Base-by-base conservation (phyloP, 2,888 invertebrate genomes). In the Drosophila borborema region DNA sequence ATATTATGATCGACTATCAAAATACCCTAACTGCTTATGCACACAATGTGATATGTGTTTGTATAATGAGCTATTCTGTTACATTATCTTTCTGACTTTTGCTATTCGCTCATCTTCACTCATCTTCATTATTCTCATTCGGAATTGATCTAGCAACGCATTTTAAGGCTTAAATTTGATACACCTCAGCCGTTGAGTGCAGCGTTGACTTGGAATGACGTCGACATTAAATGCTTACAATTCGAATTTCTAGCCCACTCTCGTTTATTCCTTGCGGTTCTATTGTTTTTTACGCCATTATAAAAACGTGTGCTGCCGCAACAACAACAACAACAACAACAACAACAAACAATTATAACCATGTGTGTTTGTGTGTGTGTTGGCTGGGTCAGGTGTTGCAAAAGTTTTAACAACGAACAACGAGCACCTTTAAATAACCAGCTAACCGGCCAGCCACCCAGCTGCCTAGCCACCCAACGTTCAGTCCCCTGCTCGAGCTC, bases 381-480 rank as follows among this genome's bases (percentile, higher is more conserved):
- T 65, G 78, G 74, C 78, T 68, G 78, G 74, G 76, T 68, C 68
- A 67, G 67, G 55, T 68, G 74, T 78, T 77, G 74, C 56, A 74
- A 69, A 78, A 74, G 59, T 69, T 78, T 78, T 23, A 77, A 60
- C 58, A 14, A 28, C 43, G 18, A 53, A 16, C 53, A 20, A 20
- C 54, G 61, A 48, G 62, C 59, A 14, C 64, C 78, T 77, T 77
- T 69, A 78, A 77, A 77, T 74, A 77, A 69, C 65, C 62, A 65
- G 60, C 68, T 74, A 58, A 51, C 41, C 16, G 77, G 65, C 60
- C 59, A 63, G 59, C 66, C 67, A 56, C 8, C n/a, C 36, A 38
- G 38, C 38, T 14, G 14, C 1, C 16, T 2, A 16, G 16, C 43
- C 10, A 5, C 5, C 59, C 58, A 8, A 61, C 45, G 31, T 6